Percentiles rank a stretch among this genome's conserved stretches.
Conservation (phyloP, 1,140 invertebrate species). For the Mya arenaria region DNA sequence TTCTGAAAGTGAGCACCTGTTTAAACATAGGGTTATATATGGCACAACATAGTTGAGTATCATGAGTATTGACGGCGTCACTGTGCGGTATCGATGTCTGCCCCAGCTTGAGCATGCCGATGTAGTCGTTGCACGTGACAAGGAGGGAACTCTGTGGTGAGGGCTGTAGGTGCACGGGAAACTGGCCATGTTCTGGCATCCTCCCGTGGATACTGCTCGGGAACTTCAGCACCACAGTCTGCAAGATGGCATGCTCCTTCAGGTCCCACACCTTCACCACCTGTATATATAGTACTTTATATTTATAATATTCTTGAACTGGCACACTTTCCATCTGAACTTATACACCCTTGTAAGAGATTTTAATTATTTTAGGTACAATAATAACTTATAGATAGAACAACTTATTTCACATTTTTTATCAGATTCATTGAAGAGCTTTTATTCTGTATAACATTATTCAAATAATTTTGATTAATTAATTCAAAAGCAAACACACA, state of each 20-base stretch:
- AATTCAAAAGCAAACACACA: neutral
- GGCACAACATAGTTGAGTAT: slow-evolving; percentile 78
- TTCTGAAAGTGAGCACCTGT: slow-evolving; percentile 69
- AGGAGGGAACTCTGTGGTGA: slow-evolving; percentile 73
- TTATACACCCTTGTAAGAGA: too few relatives aligned
- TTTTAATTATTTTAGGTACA: too few relatives aligned
- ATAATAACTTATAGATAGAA: too few relatives aligned
- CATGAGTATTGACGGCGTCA: slow-evolving; percentile 71
- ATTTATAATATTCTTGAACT: too few relatives aligned
- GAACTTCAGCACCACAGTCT: slow-evolving; percentile 79
- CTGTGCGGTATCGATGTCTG: slow-evolving; percentile 61
- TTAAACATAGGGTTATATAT: slow-evolving; percentile 79
- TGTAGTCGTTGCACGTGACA: slow-evolving; percentile 80
- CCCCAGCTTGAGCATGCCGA: slow-evolving; percentile 77
- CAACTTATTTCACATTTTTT: neutral
- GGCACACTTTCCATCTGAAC: too few relatives aligned
- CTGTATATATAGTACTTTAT: too few relatives aligned
- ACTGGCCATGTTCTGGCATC: slow-evolving; percentile 80
- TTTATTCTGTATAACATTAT: neutral
- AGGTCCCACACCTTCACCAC: slow-evolving; percentile 81
- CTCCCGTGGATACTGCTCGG: slow-evolving; percentile 78
- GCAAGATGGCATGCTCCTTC: slow-evolving; percentile 78
- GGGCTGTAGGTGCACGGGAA: slow-evolving; percentile 76
- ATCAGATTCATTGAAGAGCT: neutral
- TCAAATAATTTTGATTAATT: neutral